Evolutionary conservation across 2,888 invertebrate genomes (phyloP), one percentile per base, ranked within the genome.

Genomic region (Andrena bucephala): DNA sequence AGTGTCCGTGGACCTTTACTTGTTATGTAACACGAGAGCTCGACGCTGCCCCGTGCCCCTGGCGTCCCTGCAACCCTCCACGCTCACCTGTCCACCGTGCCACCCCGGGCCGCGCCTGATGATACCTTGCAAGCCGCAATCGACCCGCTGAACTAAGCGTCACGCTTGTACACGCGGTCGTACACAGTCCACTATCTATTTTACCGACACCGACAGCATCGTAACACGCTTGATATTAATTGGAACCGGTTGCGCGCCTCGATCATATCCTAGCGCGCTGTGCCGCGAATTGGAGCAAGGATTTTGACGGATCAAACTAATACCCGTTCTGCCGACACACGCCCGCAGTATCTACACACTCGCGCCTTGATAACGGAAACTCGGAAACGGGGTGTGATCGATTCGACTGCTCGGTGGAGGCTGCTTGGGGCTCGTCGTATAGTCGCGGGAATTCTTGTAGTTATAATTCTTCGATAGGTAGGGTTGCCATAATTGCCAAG

Each of bases 181-280:
- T 67, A 67, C 77, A 63, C 52, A 42, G 29, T 36, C 16, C 54
- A 33, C 59, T 62, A 16, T 4, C 77, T 62, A 62, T 62, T 42
- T 62, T 42, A 54, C 31, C 52, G n/a, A 76, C 20, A 54, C 48
- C 60, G 33, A 54, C 62, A 57, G 60, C 54, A 29, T 48, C 59
- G 67, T 42, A 60, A 66, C 77, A 7, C 68, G 42, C 31, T 70
- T 20, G 69, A 66, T 77, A 77, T 71, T 80, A 80, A 80, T 77
- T 78, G 78, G 62, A 78, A 78, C 67, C 78, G 78, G 78, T 78
- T 78, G 73, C 48, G 59, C 52, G 67, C n/a, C 24, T 24, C 3
- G 27, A 57, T 2, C 54, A 29, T 27, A 33, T 42, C 16, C 65
- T 24, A 48, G n/a, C 59, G n/a, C 20, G 24, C 20, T 7, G 20